Conservation (phyloP, 2,888 invertebrate genomes). For the Volucella bombylans region DNA sequence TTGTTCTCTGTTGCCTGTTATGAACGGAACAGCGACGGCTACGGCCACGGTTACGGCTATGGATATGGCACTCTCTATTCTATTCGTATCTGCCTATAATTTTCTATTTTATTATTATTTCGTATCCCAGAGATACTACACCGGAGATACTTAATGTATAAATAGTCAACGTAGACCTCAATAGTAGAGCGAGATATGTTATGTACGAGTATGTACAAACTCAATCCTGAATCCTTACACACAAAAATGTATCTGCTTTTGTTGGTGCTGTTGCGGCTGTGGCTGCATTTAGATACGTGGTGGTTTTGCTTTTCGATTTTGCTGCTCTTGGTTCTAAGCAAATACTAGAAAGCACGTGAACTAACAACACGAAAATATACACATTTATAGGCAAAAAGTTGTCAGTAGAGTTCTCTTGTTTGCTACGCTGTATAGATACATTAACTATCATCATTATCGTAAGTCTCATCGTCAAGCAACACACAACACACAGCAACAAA, state of each 20-base stretch:
- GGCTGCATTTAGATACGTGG: conserved; percentile 47
- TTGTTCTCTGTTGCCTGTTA: conserved; percentile 52
- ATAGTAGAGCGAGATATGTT: conserved; percentile 39
- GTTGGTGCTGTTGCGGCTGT: neutral
- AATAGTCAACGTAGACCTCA: conserved; percentile 67
- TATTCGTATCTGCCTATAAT: conserved; percentile 54
- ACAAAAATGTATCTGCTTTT: neutral
- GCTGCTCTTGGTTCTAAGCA: conserved; percentile 41
- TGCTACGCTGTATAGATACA: conserved; percentile 47
- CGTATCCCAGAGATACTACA: conserved; percentile 60
- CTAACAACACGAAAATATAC: conserved; percentile 45
- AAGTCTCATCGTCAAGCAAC: conserved; percentile 37
- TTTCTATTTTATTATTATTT: conserved; percentile 70
- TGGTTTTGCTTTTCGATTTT: neutral
- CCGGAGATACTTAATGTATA: conserved; percentile 62
- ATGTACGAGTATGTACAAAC: conserved; percentile 15
- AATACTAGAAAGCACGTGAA: conserved; percentile 61
- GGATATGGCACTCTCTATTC: conserved; percentile 32
- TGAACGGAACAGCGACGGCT: conserved; percentile 42
- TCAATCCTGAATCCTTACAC: conserved; percentile 3
- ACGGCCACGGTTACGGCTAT: neutral
- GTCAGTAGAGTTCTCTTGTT: conserved; percentile 17
- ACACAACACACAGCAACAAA: conserved; percentile 13
- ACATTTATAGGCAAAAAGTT: conserved; percentile 44
- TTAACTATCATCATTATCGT: conserved; percentile 50